These are phyloP conservation scores for Lasioglossum albipes DNA, from an alignment of 1,140 invertebrate genomes.

Conservation along the genomic window DNA sequence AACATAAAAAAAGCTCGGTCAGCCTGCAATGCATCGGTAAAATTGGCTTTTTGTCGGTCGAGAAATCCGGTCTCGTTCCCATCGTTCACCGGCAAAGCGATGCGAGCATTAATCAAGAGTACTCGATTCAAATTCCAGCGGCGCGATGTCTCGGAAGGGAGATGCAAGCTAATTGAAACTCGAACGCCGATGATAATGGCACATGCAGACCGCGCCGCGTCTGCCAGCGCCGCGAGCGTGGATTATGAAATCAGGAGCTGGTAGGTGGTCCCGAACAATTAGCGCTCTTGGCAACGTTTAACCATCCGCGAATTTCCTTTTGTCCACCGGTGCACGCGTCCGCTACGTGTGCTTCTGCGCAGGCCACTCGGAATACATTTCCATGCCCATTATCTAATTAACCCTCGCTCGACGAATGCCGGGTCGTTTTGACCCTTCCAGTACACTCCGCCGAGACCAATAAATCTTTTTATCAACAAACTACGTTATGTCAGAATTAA, in stretches of 20 bases:
- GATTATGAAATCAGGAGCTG: conserved; percentile 66
- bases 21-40: too few relatives aligned
- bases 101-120: conserved; percentile 41
- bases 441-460: too few relatives aligned
- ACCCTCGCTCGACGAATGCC: neutral
- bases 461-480: too few relatives aligned
- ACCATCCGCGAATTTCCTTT: conserved; percentile 36
- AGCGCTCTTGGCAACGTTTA: conserved; percentile 53
- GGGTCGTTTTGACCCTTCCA: too few relatives aligned
- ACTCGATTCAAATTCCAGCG: conserved; percentile 21
- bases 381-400: conserved; percentile 1
- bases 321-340: conserved; percentile 6
- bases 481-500: too few relatives aligned
- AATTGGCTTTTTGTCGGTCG: too few relatives aligned
- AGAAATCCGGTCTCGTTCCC: neutral
- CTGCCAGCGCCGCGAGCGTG: conserved; percentile 59
- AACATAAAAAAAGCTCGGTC: too few relatives aligned
- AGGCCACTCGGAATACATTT: neutral
- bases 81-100: neutral
- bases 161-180: conserved; percentile 58
- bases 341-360: neutral
- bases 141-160: conserved; percentile 32
- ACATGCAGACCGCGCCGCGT: conserved; percentile 31
- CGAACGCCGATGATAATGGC: conserved; percentile 62
- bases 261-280: conserved; percentile 66